phyloP scores from a whole-genome alignment of 1,140 invertebrate genomes.

The Semibalanus balanoides region DNA sequence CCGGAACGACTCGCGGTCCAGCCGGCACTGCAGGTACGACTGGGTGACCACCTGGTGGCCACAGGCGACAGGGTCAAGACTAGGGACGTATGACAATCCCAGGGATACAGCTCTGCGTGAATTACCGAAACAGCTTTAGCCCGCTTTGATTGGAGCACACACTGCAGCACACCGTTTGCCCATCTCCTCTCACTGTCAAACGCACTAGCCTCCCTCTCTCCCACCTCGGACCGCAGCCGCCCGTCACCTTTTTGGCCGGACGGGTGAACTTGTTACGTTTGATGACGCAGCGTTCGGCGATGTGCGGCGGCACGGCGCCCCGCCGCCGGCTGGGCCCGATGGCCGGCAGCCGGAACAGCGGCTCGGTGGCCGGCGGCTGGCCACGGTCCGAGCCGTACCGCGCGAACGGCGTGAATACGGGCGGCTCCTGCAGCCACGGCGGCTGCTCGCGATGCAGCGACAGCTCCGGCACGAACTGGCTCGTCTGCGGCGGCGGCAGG shows the following conservation, averaged over 20 bases:
- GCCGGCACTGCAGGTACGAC: constrained; percentile 45
- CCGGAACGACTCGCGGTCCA: constrained; percentile 66
- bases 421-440: background rate
- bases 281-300: background rate
- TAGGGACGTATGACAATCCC: too few relatives aligned
- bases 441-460: background rate
- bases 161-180: too few relatives aligned
- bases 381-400: background rate
- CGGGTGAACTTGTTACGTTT: background rate
- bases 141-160: too few relatives aligned
- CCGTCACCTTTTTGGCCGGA: background rate
- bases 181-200: too few relatives aligned
- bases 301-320: background rate
- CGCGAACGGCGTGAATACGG: background rate
- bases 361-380: background rate
- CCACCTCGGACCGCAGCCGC: too few relatives aligned
- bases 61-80: background rate
- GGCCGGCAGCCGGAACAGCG: background rate
- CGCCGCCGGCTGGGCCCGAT: too few relatives aligned
- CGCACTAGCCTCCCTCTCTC: too few relatives aligned
- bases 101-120: too few relatives aligned
- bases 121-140: too few relatives aligned
- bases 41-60: background rate
- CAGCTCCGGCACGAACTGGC: background rate
- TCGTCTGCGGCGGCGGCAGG: background rate